Base-by-base conservation (phyloP, 2,113 vertebrate species). In the Trematocara variabile region DNA sequence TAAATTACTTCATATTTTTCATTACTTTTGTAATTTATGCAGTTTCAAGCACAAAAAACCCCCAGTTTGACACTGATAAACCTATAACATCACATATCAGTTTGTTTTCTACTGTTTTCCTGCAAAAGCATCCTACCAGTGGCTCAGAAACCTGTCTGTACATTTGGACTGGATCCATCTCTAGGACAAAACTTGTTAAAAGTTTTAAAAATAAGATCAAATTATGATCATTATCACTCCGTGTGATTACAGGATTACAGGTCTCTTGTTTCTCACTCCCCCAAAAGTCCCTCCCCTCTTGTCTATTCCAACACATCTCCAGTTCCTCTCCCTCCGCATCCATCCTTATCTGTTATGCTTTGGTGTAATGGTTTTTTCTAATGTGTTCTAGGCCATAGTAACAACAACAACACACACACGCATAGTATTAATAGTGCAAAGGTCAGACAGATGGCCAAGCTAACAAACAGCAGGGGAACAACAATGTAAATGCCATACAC, bases 401-500 rank as follows among this genome's bases (percentile, higher is more conserved):
- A 83, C 83, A 82, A 82, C 60, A 39, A 63, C 58, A 63, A 18
- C 46, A 18, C 14, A 50, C 2, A 4, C 18, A 8, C 60, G 0
- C 13, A 56, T 55, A 41, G 13, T 80, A 83, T 90, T 52, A 84
- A 30, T 39, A 81, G 80, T 70, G 80, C 9, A 44, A 73, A 78
- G 83, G 89, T 91, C 86, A 88, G 84, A 75, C 86, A 88, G 86
- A 86, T 79, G 86, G 84, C 84, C 84, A 88, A 79, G 83, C 86
- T 84, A 73, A 84, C 52, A 81, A 84, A 91, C 78, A 81, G 77
- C 81, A 86, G 86, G 86, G 14, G 44, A 86, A 44, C 80, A 20
- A 12, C 16, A 10, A 70, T 58, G 11, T 52, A 65, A 52, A 79
- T 28, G 13, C 37, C 53, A 46, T 39, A 18, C 22, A 70, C 53